Evolutionary conservation across 2,113 vertebrate species (phyloP).

Genomic region (Serranochromis macrocephalus): DNA sequence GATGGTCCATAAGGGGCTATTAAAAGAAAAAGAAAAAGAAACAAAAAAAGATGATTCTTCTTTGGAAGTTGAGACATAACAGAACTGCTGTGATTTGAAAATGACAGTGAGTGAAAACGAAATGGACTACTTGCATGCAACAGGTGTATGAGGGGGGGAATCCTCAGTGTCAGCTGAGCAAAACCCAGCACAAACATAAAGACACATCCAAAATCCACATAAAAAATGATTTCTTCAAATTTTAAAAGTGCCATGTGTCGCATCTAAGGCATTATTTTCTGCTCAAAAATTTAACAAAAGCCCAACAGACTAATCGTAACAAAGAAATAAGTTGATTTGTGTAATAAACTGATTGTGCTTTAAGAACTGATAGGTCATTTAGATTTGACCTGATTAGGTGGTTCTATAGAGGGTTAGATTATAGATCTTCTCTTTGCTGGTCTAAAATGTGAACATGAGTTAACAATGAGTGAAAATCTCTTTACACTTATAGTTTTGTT

Average conservation of each 20-base stretch:
- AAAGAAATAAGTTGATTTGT: not conserved
- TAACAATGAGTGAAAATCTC: not conserved
- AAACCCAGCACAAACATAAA: slow-evolving; percentile 23
- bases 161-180: slow-evolving; percentile 61
- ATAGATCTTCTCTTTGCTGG: not conserved
- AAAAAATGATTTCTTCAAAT: not conserved
- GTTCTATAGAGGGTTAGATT: not conserved
- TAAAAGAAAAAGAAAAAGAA: slow-evolving; percentile 1
- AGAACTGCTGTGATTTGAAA: not conserved
- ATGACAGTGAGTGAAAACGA: not conserved
- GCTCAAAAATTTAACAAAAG: not conserved
- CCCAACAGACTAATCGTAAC: not conserved
- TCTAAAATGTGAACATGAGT: not conserved
- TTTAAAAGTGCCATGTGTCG: slow-evolving; percentile 21
- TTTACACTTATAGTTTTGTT: not conserved
- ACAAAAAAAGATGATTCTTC: not conserved
- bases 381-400: not conserved
- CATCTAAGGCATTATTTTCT: not conserved
- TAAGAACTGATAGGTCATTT: not conserved
- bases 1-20: slow-evolving; percentile 38
- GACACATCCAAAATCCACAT: not conserved
- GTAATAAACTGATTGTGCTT: not conserved
- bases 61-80: not conserved
- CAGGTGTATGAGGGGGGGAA: slow-evolving; percentile 36
- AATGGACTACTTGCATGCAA: slow-evolving; percentile 63